Conservation (phyloP, 2,113 vertebrate species). For the Saguinus imperator region DNA sequence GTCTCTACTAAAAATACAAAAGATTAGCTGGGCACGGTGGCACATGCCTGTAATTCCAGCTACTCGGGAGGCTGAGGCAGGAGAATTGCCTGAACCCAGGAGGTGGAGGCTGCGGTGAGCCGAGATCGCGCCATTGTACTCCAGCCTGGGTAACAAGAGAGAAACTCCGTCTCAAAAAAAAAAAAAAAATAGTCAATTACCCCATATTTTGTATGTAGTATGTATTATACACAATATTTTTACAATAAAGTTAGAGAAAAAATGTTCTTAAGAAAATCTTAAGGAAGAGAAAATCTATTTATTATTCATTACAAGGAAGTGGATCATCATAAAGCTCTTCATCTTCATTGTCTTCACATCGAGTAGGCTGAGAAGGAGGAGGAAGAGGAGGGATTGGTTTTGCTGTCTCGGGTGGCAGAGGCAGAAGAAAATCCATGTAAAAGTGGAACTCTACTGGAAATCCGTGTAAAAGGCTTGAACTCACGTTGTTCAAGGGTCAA, state of each 20-base stretch:
- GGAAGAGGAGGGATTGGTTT: background rate
- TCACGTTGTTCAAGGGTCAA: background rate
- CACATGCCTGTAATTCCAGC: too few species aligned
- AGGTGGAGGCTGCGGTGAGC: too few species aligned
- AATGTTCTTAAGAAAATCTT: background rate
- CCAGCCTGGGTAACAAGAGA: too few species aligned
- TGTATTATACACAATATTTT: background rate
- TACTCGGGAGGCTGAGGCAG: too few species aligned
- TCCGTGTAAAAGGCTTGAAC: too few species aligned
- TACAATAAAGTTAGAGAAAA: background rate
- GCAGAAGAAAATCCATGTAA: background rate
- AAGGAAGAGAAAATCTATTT: background rate
- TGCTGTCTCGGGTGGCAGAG: background rate
- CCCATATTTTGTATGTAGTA: background rate
- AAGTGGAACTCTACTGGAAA: background rate
- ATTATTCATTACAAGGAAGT: background rate
- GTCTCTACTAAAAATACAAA: too few species aligned
- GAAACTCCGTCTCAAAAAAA: too few species aligned
- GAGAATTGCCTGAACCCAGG: too few species aligned
- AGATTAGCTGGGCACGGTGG: too few species aligned
- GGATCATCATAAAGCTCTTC: background rate
- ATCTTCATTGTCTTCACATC: background rate
- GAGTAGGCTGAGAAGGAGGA: background rate
- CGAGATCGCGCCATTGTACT: too few species aligned
- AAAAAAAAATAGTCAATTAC: too few species aligned